phyloP scores from a whole-genome alignment of 2,888 invertebrate species.

The Myopa tessellatipennis region DNA sequence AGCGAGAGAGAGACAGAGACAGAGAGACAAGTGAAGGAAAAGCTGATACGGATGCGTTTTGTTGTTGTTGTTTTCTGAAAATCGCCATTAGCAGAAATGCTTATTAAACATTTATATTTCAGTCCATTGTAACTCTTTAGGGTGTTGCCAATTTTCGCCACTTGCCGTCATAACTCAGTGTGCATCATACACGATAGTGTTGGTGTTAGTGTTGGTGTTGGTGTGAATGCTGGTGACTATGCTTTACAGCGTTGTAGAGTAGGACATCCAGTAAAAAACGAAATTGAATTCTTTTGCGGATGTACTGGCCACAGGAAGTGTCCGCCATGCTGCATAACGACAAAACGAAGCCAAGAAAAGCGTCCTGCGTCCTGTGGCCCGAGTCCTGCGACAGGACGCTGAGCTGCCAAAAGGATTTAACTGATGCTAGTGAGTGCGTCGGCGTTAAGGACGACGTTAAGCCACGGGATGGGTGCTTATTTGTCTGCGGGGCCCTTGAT shows the following conservation, averaged over 20 bases:
- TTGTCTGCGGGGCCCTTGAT: conserved; percentile 49
- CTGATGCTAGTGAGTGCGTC: neutral
- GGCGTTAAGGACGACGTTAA: neutral
- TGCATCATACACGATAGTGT: neutral
- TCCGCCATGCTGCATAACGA: conserved; percentile 12
- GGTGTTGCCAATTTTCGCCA: conserved; percentile 6
- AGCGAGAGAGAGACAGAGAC: conserved; percentile 22
- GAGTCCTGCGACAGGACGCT: neutral
- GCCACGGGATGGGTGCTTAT: neutral
- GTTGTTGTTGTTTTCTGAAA: conserved; percentile 52
- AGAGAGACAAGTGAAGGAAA: conserved; percentile 32
- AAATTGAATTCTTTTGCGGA: conserved; percentile 65
- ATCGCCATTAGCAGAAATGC: conserved; percentile 67
- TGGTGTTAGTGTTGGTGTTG: neutral
- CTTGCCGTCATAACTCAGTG: neutral
- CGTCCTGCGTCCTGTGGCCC: neutral
- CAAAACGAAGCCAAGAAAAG: conserved; percentile 4
- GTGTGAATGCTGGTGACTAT: neutral
- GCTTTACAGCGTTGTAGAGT: conserved; percentile 40
- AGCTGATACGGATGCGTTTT: conserved; percentile 25
- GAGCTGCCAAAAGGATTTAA: conserved; percentile 23
- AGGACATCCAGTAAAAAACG: conserved; percentile 66
- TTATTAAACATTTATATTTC: conserved; percentile 67
- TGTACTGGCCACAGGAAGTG: conserved; percentile 50
- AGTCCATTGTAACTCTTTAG: conserved; percentile 13